Evolutionary conservation across 2,113 vertebrate genomes (phyloP).

Genomic region (Pycnonotus jocosus): DNA sequence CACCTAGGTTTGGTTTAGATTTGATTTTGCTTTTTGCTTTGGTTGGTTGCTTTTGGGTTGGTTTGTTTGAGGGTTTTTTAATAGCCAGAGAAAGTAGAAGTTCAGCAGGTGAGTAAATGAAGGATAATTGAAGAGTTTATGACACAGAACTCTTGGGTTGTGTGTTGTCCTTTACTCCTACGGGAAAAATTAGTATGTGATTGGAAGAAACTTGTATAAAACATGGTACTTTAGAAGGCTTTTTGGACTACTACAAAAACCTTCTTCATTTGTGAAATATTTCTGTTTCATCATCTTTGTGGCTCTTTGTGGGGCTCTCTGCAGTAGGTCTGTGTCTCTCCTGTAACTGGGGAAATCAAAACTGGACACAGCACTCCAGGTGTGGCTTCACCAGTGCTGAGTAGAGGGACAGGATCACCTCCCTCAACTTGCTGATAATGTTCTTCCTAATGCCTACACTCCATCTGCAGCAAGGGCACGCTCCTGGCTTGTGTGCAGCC

Average conservation of each 20-base stretch:
- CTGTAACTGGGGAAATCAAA: neutral
- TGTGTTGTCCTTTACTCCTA: neutral
- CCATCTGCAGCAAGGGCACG: neutral
- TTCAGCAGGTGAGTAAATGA: neutral
- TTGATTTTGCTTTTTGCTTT: neutral
- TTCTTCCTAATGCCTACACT: neutral
- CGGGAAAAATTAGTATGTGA: neutral
- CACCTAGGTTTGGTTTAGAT: neutral
- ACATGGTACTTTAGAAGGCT: neutral
- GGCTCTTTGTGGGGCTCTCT: neutral
- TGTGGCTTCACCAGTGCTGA: neutral
- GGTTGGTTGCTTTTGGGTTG: neutral
- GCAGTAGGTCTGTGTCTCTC: neutral
- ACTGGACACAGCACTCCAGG: too few relatives aligned
- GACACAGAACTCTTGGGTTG: neutral
- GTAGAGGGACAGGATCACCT: neutral
- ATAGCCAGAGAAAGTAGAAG: neutral
- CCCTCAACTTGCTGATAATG: fast-evolving
- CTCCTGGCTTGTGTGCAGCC: neutral
- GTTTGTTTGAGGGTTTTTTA: neutral
- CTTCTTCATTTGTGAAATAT: neutral
- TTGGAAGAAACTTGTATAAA: neutral
- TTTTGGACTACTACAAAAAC: neutral
- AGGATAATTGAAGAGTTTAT: neutral
- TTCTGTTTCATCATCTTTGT: neutral